phyloP scores from a whole-genome alignment of 2,888 invertebrate species.

The Lutraria lutraria region DNA sequence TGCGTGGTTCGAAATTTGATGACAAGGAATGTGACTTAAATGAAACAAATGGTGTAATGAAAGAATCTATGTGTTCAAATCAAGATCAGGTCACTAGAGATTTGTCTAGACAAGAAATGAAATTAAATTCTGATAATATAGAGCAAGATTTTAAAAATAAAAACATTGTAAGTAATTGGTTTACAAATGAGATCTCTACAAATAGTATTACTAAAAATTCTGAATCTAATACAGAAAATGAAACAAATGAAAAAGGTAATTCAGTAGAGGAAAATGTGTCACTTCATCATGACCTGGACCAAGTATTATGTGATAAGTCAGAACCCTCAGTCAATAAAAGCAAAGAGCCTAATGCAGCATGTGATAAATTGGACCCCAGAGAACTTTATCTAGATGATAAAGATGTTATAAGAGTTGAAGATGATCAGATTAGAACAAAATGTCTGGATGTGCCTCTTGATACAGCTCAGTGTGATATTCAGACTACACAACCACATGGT shows the following conservation, averaged over 20 bases:
- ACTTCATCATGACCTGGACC: not conserved
- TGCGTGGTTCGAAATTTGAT: not conserved
- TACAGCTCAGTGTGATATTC: not conserved
- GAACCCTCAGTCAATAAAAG: not conserved
- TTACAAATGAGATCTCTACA: conserved; percentile 1
- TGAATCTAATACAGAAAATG: not conserved
- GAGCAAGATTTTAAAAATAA: not conserved
- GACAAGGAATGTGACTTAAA: not conserved
- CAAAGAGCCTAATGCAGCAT: conserved; percentile 1
- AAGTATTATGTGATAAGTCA: not conserved
- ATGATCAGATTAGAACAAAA: not conserved
- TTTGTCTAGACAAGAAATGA: not conserved
- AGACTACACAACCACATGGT: not conserved
- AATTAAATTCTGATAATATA: not conserved
- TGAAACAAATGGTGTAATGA: not conserved
- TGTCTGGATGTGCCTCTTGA: not conserved
- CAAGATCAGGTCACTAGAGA: not conserved
- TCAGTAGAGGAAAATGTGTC: not conserved
- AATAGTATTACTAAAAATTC: not conserved
- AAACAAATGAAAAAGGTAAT: not conserved
- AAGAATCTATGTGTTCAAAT: not conserved
- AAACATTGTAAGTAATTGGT: not conserved
- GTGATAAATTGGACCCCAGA: not conserved
- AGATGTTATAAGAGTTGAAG: not conserved
- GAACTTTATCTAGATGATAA: not conserved